phyloP scores from a whole-genome alignment of 92 coral and sea anemone genomes.

The Porites lobata region DNA sequence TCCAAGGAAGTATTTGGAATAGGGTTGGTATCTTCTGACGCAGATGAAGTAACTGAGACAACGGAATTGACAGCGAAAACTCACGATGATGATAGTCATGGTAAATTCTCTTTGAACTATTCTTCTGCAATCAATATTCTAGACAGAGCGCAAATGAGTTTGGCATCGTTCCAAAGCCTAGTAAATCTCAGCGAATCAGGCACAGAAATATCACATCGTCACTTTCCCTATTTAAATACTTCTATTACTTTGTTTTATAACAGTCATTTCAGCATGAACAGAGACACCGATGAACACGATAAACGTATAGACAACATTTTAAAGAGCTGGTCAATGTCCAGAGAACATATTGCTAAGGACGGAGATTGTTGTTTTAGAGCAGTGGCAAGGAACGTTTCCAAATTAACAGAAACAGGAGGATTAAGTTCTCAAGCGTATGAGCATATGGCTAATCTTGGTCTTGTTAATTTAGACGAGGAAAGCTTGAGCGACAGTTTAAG shows the following conservation, averaged over 20 bases:
- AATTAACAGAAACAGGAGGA: slow-evolving; percentile 12
- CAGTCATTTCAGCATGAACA: not conserved
- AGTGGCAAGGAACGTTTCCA: slow-evolving; percentile 16
- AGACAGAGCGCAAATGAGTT: not conserved
- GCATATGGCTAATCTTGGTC: slow-evolving; percentile 6
- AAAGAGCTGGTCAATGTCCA: slow-evolving; percentile 51
- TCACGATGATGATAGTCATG: not conserved
- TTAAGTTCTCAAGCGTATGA: not conserved
- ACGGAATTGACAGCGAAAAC: not conserved
- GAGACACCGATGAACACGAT: not conserved
- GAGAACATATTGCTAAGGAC: slow-evolving; percentile 32
- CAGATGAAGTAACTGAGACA: slow-evolving; percentile 12
- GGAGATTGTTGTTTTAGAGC: slow-evolving; percentile 28
- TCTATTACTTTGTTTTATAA: slow-evolving; percentile 8
- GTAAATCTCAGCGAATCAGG: slow-evolving; percentile 27
- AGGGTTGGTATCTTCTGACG: slow-evolving; percentile 7
- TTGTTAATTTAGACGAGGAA: slow-evolving; percentile 18
- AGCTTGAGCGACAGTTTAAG: slow-evolving; percentile 23
- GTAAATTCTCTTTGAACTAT: slow-evolving; percentile 2
- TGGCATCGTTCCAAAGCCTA: slow-evolving; percentile 28
- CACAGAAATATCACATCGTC: not conserved
- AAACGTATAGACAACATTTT: slow-evolving; percentile 16
- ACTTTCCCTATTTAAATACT: not conserved
- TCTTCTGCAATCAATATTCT: slow-evolving; percentile 14
- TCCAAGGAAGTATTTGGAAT: slow-evolving; percentile 17